phyloP scores from a whole-genome alignment of 2,888 invertebrate genomes.

The Drosophila dives region DNA sequence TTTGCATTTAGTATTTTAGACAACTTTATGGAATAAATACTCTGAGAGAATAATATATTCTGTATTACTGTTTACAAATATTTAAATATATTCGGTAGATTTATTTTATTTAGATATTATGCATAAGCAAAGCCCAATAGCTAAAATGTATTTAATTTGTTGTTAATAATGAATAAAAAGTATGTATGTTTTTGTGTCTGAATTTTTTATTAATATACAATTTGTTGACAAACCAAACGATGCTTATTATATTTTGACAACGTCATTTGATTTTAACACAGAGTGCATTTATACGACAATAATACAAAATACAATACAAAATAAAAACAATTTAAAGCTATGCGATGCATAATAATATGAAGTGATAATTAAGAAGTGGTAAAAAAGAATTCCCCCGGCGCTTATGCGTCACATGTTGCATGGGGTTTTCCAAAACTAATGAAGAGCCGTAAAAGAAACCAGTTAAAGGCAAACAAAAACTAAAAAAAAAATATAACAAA shows the following conservation, averaged over 20 bases:
- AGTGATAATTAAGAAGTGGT: neutral
- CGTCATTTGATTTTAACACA: slow-evolving; percentile 5
- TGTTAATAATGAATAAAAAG: slow-evolving; percentile 21
- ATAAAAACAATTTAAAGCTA: neutral
- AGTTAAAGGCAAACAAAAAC: neutral
- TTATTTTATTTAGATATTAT: too few species aligned
- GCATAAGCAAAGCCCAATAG: neutral
- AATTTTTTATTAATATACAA: slow-evolving; percentile 5
- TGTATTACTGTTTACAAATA: too few species aligned
- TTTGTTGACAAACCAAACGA: slow-evolving; percentile 3
- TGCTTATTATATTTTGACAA: neutral
- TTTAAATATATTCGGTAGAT: too few species aligned
- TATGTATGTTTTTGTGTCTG: neutral
- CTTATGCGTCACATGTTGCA: slow-evolving; percentile 30
- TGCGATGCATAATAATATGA: slow-evolving; percentile 1
- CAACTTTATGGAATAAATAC: too few species aligned
- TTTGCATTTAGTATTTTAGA: too few species aligned
- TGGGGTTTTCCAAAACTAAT: slow-evolving; percentile 42
- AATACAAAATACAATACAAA: neutral
- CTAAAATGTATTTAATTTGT: slow-evolving; percentile 24
- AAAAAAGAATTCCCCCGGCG: slow-evolving; percentile 38
- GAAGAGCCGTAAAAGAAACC: neutral
- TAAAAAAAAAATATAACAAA: slow-evolving; percentile 9
- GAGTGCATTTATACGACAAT: slow-evolving; percentile 27
- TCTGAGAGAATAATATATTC: too few species aligned